These are phyloP conservation scores for Aptenodytes forsteri DNA, from an alignment of 2,113 vertebrate species.

Conservation along the genomic window DNA sequence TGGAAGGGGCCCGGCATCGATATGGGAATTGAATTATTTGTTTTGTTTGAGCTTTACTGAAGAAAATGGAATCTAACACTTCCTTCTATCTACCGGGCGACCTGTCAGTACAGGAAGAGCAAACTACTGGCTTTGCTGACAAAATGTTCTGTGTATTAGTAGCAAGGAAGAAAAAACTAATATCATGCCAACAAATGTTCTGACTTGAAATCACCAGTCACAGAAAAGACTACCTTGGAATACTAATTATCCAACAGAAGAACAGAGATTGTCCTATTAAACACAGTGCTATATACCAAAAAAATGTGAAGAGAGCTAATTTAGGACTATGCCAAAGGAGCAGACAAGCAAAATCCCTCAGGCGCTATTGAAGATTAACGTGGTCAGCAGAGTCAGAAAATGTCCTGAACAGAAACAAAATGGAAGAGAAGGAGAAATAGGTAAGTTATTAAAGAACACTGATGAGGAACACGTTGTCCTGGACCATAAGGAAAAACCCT, in stretches of 20 bases:
- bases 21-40: not conserved
- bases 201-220: conserved; percentile 18
- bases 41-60: not conserved
- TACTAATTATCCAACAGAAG: conserved; percentile 28
- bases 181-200: conserved; percentile 13
- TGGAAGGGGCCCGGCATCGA: not conserved
- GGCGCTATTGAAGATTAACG: not conserved
- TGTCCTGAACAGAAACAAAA: not conserved
- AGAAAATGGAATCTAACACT: conserved; percentile 19
- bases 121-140: conserved; percentile 21
- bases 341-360: not conserved
- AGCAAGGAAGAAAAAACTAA: conserved; percentile 4
- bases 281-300: not conserved
- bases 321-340: conserved; percentile 33
- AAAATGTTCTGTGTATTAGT: conserved; percentile 10
- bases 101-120: not conserved
- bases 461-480: not conserved
- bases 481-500: not conserved
- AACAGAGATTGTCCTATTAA: not conserved
- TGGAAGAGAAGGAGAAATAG: conserved; percentile 11
- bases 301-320: not conserved
- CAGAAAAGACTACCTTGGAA: conserved; percentile 10
- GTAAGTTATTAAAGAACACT: conserved; percentile 20
- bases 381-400: conserved; percentile 41
- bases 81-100: not conserved